Percentiles rank a stretch among this genome's conserved stretches.
These are phyloP conservation scores for Melanotus villosus DNA, from an alignment of 2,888 invertebrate species.

Conservation along the genomic window DNA sequence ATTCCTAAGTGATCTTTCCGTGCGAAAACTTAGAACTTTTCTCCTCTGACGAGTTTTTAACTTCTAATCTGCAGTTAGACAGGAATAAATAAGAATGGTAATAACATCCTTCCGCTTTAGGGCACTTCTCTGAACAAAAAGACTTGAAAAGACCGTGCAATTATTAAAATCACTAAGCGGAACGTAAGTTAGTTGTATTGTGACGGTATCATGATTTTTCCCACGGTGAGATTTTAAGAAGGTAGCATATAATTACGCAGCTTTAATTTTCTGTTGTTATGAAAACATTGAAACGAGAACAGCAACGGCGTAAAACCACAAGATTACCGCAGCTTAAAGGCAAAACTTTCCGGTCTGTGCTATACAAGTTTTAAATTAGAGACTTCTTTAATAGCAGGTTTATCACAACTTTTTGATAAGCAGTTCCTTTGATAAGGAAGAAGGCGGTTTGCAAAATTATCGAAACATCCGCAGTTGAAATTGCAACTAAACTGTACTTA, in stretches of 20 bases:
- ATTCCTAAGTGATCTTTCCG: neutral
- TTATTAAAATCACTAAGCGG: conserved; percentile 24
- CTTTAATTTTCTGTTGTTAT: conserved; percentile 1
- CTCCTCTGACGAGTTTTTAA: neutral
- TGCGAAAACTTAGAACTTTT: neutral
- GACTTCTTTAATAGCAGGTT: too few relatives aligned
- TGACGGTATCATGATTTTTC: conserved; percentile 13
- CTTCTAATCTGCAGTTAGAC: neutral
- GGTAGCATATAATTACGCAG: neutral
- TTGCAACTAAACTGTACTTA: too few relatives aligned
- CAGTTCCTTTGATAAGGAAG: conserved; percentile 37
- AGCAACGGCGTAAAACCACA: neutral
- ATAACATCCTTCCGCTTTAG: conserved; percentile 19
- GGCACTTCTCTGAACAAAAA: conserved; percentile 8
- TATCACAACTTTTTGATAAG: conserved; percentile 23
- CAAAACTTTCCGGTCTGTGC: neutral
- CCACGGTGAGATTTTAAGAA: conserved; percentile 9
- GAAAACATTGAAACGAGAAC: neutral
- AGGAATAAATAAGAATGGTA: conserved; percentile 12
- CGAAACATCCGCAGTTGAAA: conserved; percentile 27
- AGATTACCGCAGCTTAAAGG: neutral
- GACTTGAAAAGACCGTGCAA: conserved; percentile 9
- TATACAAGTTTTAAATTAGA: too few relatives aligned
- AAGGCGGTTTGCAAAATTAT: conserved; percentile 34
- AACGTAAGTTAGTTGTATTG: conserved; percentile 20